Base-by-base conservation (phyloP, 2,797 vertebrate genomes). In the Notolabrus celidotus region DNA sequence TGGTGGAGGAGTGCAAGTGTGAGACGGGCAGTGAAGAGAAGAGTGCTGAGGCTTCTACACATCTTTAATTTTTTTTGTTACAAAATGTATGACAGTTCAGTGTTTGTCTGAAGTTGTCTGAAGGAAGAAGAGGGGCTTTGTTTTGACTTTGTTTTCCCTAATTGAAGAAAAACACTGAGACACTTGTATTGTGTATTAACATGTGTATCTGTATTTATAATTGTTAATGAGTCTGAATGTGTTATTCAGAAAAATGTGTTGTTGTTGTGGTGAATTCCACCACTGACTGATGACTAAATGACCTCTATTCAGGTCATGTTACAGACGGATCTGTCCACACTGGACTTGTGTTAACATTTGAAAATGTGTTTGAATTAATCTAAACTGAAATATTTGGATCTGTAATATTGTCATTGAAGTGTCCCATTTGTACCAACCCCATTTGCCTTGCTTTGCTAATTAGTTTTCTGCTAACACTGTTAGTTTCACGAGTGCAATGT, bases 1-100 rank as follows among this genome's bases (percentile, higher is more conserved):
- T 94, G 64, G 93, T 95, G 73, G 94, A 95, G 50, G 93, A 94
- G 83, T 95, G 94, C 84, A 92, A 90, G 58, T 94, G 94, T 59
- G 92, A 94, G 78, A 94, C 91, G 0, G 64, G 93, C 14, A 84
- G 78, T 1, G 93, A 92, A 61, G 91, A 94, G 15, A 86, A 34
- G 31, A 84, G 45, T 1, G 27, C 53, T 0, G 83, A 85, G 68
- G 81, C 62, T 20, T 62, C 45, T 14, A 12, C 38, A 16, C 82
- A 82, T 22, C 50, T 91, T 41, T 90, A 34, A 71, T 11, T 6
- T 54, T 17, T 29, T 31, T 31, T 31, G 29, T 31, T 31, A 6
- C 29, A 27, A 5, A 27, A 27, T 27, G 25, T 25, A 27, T 25
- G 27, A 27, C 25, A 27, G 27, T 27, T 27, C 27, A 27, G 29